These are phyloP conservation scores for Mnemiopsis leidyi DNA, from an alignment of 37 sponge, comb jelly and placozoan genomes.

Conservation along the genomic window DNA sequence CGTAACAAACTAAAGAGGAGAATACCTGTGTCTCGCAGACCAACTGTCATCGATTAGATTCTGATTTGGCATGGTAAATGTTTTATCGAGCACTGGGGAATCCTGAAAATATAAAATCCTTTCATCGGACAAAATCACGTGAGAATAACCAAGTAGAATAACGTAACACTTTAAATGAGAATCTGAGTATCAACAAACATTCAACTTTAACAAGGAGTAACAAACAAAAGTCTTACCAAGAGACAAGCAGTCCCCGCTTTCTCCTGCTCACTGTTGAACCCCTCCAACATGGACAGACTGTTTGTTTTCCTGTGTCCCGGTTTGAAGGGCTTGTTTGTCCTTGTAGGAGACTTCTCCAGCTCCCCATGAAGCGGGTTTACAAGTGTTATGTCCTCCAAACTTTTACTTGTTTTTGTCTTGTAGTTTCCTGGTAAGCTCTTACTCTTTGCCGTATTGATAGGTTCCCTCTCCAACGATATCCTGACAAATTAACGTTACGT, in stretches of 20 bases:
- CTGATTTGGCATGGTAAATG: not conserved
- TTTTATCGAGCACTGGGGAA: not conserved
- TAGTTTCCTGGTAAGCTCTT: not conserved
- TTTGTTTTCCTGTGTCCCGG: conserved; percentile 48
- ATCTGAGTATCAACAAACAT: no score
- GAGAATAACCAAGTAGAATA: no score
- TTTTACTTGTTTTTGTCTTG: not conserved
- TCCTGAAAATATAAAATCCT: no score
- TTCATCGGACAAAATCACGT: no score
- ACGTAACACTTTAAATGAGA: no score
- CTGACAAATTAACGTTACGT: no score
- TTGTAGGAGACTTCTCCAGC: not conserved
- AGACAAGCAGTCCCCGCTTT: conserved; percentile 13
- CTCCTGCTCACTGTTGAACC: conserved; percentile 46
- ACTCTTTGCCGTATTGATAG: not conserved
- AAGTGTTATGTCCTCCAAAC: not conserved
- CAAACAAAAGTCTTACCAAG: not conserved
- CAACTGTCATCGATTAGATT: conserved; percentile 54
- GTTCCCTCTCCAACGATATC: conserved; percentile 22
- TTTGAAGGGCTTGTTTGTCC: not conserved
- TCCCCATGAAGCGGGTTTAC: conserved; percentile 21
- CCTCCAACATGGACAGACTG: conserved; percentile 41
- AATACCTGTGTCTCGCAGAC: not conserved
- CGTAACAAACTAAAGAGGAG: no score
- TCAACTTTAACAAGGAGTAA: no score